These are phyloP conservation scores for Zeugodacus cucurbitae DNA, from an alignment of 1,140 invertebrate genomes.

Conservation along the genomic window DNA sequence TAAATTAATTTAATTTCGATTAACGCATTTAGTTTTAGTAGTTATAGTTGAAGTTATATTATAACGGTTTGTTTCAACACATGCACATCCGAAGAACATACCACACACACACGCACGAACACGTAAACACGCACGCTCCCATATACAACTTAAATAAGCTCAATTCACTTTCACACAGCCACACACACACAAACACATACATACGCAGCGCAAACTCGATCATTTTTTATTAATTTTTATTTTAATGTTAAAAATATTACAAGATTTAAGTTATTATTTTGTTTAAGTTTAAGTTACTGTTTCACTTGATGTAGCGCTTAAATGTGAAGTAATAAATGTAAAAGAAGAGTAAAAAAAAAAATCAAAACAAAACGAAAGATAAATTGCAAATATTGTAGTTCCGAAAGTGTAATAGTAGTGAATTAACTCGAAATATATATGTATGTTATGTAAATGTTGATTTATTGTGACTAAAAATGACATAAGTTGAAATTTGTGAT, in stretches of 20 bases:
- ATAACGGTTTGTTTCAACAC: not conserved
- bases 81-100: not conserved
- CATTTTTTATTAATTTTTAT: not conserved
- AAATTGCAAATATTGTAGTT: not conserved
- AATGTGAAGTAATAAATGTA: not conserved
- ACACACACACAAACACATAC: not conserved
- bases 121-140: not conserved
- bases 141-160: not conserved
- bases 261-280: conserved; percentile 18
- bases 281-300: conserved; percentile 18
- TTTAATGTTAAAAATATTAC: conserved; percentile 12
- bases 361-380: not conserved
- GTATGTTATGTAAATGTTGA: conserved; percentile 6
- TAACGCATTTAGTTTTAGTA: conserved; percentile 33
- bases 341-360: not conserved
- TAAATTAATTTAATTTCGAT: conserved; percentile 24
- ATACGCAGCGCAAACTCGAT: not conserved
- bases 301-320: not conserved
- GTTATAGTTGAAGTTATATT: conserved; percentile 17
- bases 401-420: not conserved
- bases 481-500: conserved; percentile 29
- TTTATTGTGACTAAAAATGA: conserved; percentile 23
- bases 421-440: not conserved
- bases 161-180: not conserved
- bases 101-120: not conserved